Evolutionary conservation across 2,113 vertebrate species (phyloP).

Genomic region (Hypomesus transpacificus): DNA sequence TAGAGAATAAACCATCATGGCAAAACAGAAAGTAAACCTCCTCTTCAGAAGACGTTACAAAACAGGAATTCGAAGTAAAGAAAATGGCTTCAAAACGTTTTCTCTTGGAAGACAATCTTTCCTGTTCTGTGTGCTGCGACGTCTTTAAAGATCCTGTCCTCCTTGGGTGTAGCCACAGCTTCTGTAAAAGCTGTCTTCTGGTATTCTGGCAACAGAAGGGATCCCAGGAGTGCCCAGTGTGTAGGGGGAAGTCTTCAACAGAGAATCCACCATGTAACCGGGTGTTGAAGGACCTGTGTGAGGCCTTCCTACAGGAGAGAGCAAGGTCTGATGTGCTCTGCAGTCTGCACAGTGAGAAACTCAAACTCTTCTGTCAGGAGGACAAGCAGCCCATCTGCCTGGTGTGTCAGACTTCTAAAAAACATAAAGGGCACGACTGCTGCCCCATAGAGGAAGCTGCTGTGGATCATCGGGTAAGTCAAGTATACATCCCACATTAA

Average conservation of each 20-base stretch:
- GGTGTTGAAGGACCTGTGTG: constrained; percentile 41
- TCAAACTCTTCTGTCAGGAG: constrained; percentile 46
- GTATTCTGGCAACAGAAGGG: neutral
- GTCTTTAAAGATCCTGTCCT: too few species aligned
- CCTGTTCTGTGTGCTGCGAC: too few species aligned
- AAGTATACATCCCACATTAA: neutral
- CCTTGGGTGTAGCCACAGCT: constrained; percentile 15
- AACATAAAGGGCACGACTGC: constrained; percentile 31
- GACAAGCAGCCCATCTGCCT: constrained; percentile 47
- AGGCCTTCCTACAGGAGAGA: constrained; percentile 14
- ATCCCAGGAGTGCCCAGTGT: constrained; percentile 27
- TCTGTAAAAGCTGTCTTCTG: constrained; percentile 21
- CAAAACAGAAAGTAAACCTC: too few species aligned
- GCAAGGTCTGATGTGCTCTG: constrained; percentile 13
- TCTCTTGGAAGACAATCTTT: too few species aligned
- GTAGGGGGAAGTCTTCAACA: constrained; percentile 28
- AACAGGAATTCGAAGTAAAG: too few species aligned
- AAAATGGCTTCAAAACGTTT: too few species aligned
- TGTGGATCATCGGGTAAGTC: constrained; percentile 28
- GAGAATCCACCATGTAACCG: constrained; percentile 27
- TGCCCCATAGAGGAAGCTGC: constrained; percentile 31
- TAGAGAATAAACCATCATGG: too few species aligned
- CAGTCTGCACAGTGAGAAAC: constrained; percentile 21
- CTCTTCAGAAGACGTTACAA: too few species aligned
- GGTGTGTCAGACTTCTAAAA: constrained; percentile 32